Evolutionary conservation across 2,888 invertebrate species (phyloP).

Genomic region (Cerceris rybyensis): DNA sequence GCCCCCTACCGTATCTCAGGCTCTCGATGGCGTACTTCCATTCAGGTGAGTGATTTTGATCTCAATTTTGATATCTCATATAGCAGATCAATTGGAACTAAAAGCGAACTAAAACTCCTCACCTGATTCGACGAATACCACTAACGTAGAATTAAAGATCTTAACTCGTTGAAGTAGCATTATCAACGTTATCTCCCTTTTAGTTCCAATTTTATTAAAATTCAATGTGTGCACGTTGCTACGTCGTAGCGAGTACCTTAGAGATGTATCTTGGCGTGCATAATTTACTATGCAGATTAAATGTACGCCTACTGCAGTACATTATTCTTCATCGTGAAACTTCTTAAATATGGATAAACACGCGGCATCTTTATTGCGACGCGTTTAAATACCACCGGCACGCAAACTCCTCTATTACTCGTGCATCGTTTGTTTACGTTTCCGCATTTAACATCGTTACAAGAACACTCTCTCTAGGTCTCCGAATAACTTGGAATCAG

Average conservation of each 20-base stretch:
- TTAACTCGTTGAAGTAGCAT: neutral
- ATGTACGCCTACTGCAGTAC: neutral
- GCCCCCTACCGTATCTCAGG: conserved; percentile 93
- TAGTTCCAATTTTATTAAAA: neutral
- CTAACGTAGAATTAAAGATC: too few relatives aligned
- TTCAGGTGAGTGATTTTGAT: conserved; percentile 86
- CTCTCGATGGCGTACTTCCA: conserved; percentile 93
- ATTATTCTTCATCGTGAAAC: too few relatives aligned
- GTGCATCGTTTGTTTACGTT: too few relatives aligned
- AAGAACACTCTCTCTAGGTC: neutral
- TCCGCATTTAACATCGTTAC: neutral
- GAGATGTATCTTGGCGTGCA: neutral
- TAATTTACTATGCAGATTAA: too few relatives aligned
- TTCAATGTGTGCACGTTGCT: neutral
- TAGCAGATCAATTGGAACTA: conserved; percentile 6
- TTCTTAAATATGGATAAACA: too few relatives aligned
- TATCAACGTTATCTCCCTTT: neutral
- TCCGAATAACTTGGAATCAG: neutral
- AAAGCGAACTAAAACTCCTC: neutral
- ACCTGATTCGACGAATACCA: too few relatives aligned
- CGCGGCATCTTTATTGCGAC: neutral
- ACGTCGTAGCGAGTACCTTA: neutral
- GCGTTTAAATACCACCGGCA: neutral
- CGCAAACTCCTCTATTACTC: too few relatives aligned
- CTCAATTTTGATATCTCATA: neutral